A percentile compares a stretch with the other conserved stretches of the same genome.
phyloP scores from a whole-genome alignment of 2,113 vertebrate genomes.

The Cisticola juncidis region DNA sequence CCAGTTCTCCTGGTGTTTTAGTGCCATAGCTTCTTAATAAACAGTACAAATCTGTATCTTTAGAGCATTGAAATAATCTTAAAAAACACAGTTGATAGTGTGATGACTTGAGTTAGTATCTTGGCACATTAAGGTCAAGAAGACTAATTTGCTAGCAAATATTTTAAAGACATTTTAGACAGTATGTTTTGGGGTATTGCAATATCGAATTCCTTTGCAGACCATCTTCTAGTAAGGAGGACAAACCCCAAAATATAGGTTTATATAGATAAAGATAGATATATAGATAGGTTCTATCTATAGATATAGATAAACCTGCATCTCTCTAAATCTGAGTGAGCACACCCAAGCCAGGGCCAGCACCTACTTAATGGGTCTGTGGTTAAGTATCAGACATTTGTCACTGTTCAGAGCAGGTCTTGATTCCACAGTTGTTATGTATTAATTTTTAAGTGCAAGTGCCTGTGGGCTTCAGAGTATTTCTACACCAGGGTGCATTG shows the following conservation, averaged over 20 bases:
- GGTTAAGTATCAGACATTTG: background rate
- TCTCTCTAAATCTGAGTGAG: background rate
- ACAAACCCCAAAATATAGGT: background rate
- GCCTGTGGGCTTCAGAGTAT: background rate
- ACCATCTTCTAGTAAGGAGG: background rate
- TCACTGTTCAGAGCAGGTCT: background rate
- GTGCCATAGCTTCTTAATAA: background rate
- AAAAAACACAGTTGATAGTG: background rate
- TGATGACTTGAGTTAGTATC: background rate
- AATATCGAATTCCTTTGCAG: background rate
- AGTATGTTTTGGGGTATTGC: background rate
- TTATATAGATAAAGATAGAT: too few species aligned
- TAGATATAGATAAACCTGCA: rapidly evolving
- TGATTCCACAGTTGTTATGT: background rate
- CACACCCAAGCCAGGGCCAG: background rate
- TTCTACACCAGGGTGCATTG: background rate
- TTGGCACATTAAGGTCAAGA: background rate
- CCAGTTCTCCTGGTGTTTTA: background rate
- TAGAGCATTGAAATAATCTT: background rate
- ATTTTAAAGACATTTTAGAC: background rate
- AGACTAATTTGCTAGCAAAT: background rate
- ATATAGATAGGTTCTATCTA: too few species aligned
- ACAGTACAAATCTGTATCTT: background rate
- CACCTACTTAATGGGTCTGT: background rate
- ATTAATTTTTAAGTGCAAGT: background rate